These are phyloP conservation scores for Drosophila subobscura DNA, from an alignment of 1,140 invertebrate genomes.

Conservation along the genomic window DNA sequence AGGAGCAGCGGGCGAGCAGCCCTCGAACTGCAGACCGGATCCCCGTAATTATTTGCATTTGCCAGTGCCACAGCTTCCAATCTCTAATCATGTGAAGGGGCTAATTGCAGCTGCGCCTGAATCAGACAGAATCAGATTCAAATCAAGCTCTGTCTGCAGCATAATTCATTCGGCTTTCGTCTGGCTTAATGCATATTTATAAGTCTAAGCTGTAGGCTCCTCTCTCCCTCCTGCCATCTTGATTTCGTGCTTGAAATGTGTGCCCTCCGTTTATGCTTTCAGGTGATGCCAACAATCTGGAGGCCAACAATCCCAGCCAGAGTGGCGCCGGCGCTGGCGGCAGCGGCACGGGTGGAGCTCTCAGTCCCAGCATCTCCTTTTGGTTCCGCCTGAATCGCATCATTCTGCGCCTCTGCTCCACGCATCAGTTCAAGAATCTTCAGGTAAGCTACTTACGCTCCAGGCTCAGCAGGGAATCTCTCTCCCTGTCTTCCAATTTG, in stretches of 20 bases:
- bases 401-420: slow-evolving; percentile 84
- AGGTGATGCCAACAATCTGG: slow-evolving; percentile 57
- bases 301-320: slow-evolving; percentile 62
- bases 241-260: slow-evolving; percentile 18
- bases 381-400: slow-evolving; percentile 83
- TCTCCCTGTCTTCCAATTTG: too few species aligned
- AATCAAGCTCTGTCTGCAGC: slow-evolving; percentile 12
- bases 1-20: background rate
- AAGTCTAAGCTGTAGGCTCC: background rate
- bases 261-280: slow-evolving; percentile 13
- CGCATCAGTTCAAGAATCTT: slow-evolving; percentile 89
- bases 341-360: slow-evolving; percentile 47
- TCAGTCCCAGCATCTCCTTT: slow-evolving; percentile 80
- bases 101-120: slow-evolving; percentile 24
- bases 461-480: slow-evolving; percentile 44
- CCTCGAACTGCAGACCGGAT: too few species aligned
- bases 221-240: background rate
- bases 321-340: slow-evolving; percentile 19
- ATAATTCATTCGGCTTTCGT: slow-evolving; percentile 33
- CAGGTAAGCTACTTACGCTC: slow-evolving; percentile 84
- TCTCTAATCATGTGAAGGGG: slow-evolving; percentile 6
- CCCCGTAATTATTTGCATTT: slow-evolving; percentile 16
- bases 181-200: slow-evolving; percentile 12
- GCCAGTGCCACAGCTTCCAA: slow-evolving; percentile 11
- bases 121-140: slow-evolving; percentile 1